A percentile compares a stretch with the other conserved stretches of the same genome.
Conservation (phyloP, 1,140 invertebrate genomes). For the Mylabris phalerata region DNA sequence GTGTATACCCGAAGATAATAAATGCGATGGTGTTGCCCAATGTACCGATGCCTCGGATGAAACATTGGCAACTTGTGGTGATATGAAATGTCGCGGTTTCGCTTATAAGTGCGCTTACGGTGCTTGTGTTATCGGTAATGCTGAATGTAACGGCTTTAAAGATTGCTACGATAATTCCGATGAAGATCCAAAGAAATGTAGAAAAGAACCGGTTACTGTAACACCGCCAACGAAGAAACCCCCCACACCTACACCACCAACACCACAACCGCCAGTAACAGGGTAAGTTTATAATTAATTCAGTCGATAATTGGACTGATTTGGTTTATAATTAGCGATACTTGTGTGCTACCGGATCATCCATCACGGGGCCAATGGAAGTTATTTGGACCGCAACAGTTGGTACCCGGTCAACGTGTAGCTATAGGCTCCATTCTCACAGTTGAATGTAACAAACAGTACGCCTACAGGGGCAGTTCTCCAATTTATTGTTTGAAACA, state of each 20-base stretch:
- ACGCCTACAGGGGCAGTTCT: neutral
- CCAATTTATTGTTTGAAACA: neutral
- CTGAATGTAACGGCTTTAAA: constrained; percentile 48
- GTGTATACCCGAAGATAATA: constrained; percentile 49
- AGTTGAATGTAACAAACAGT: neutral
- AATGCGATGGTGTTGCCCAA: constrained; percentile 46
- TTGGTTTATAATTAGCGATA: constrained; percentile 25
- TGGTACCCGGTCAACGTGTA: constrained; percentile 1
- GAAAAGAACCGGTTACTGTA: neutral
- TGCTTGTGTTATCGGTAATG: constrained; percentile 30
- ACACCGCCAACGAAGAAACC: constrained; percentile 31
- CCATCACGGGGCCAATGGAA: constrained; percentile 22
- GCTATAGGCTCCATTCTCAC: neutral
- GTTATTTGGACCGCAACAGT: neutral
- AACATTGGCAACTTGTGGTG: constrained; percentile 35
- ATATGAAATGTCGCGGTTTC: constrained; percentile 27
- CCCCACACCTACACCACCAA: constrained; percentile 43
- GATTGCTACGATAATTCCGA: constrained; percentile 67
- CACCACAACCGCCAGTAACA: constrained; percentile 23
- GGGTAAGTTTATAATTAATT: constrained; percentile 26
- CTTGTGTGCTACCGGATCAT: constrained; percentile 19
- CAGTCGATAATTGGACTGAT: constrained; percentile 29
- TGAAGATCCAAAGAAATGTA: constrained; percentile 41
- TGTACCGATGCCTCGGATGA: constrained; percentile 61
- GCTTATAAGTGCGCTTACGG: constrained; percentile 36